These are phyloP conservation scores for Zygaena filipendulae DNA, from an alignment of 2,888 invertebrate genomes.

Conservation along the genomic window DNA sequence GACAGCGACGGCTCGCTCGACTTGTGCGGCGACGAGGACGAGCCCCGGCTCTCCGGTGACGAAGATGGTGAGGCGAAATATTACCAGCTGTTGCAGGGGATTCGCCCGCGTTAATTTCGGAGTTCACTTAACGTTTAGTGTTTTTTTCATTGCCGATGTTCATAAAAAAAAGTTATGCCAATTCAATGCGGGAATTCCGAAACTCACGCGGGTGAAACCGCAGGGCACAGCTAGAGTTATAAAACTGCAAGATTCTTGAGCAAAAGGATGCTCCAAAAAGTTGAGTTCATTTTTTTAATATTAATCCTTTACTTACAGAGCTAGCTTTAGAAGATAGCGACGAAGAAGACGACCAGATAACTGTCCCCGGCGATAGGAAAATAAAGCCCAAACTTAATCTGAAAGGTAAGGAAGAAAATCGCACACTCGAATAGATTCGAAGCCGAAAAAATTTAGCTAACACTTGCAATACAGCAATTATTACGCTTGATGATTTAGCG, in stretches of 20 bases:
- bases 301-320: constrained; percentile 28
- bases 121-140: no score
- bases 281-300: neutral
- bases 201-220: no score
- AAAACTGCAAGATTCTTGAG: no score
- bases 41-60: constrained; percentile 46
- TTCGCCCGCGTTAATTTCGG: no score
- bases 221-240: no score
- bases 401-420: constrained; percentile 42
- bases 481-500: no score
- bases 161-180: no score
- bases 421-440: neutral
- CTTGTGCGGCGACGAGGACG: constrained; percentile 54
- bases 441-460: no score
- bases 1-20: constrained; percentile 53
- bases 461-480: no score
- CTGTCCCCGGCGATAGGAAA: constrained; percentile 41
- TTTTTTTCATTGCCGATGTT: no score
- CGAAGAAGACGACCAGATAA: constrained; percentile 51
- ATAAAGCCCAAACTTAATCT: constrained; percentile 36
- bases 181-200: no score
- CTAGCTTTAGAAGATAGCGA: constrained; percentile 45
- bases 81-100: no score
- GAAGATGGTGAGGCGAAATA: constrained; percentile 49
- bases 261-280: neutral